Evolutionary conservation across 2,888 invertebrate genomes (phyloP).

Genomic region (Cheilosia pagana): DNA sequence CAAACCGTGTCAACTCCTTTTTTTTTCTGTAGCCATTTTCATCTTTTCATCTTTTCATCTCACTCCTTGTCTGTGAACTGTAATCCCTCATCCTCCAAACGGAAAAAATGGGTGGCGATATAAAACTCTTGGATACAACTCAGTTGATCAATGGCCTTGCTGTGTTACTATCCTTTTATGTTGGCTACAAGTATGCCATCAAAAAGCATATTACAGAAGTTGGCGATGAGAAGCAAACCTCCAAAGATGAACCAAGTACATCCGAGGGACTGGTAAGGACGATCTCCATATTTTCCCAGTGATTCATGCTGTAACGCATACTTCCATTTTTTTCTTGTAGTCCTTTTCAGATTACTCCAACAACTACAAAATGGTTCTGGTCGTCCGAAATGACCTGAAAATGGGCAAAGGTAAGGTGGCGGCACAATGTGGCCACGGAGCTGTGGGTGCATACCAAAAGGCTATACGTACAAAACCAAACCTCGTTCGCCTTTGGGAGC

Average conservation of each 20-base stretch:
- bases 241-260: slow-evolving; percentile 33
- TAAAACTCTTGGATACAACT: slow-evolving; percentile 80
- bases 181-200: slow-evolving; percentile 83
- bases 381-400: slow-evolving; percentile 94
- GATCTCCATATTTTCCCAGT: not conserved
- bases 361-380: slow-evolving; percentile 92
- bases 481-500: slow-evolving; percentile 85
- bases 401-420: slow-evolving; percentile 98
- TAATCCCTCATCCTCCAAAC: not conserved
- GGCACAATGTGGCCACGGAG: slow-evolving; percentile 97
- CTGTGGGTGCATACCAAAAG: slow-evolving; percentile 92
- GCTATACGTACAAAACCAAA: slow-evolving; percentile 86
- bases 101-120: slow-evolving; percentile 69
- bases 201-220: slow-evolving; percentile 78
- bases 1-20: too few species aligned
- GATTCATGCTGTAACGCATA: not conserved
- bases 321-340: slow-evolving; percentile 68
- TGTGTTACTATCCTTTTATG: slow-evolving; percentile 83
- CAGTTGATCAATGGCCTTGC: slow-evolving; percentile 83
- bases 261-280: slow-evolving; percentile 46
- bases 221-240: slow-evolving; percentile 68
- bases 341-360: slow-evolving; percentile 81
- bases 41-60: too few species aligned
- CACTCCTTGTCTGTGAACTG: not conserved
- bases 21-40: too few species aligned